These are phyloP conservation scores for Adelphocoris suturalis DNA, from an alignment of 2,888 invertebrate species.

Conservation along the genomic window DNA sequence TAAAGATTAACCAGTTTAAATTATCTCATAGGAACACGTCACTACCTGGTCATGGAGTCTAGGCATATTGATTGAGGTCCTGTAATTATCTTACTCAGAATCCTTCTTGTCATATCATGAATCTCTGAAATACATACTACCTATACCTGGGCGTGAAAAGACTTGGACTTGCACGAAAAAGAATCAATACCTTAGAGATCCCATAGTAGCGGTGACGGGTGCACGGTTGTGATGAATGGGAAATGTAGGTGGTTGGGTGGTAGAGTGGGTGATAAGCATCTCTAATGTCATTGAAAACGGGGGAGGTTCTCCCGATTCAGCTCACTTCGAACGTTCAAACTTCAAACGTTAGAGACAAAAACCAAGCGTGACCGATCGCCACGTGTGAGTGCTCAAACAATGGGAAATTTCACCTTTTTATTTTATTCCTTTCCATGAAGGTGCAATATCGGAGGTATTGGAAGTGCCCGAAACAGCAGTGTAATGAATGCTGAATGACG, in stretches of 20 bases:
- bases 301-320: not conserved
- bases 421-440: no score
- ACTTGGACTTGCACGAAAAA: not conserved
- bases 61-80: no score
- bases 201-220: not conserved
- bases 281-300: constrained; percentile 42
- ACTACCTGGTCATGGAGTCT: no score
- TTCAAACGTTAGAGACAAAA: not conserved
- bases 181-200: constrained; percentile 28
- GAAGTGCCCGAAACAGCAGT: no score
- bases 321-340: not conserved
- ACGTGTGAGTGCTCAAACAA: not conserved
- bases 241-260: not conserved
- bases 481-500: no score
- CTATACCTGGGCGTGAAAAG: not conserved
- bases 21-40: no score
- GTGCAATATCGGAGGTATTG: no score
- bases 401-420: no score
- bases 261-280: constrained; percentile 4
- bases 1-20: no score
- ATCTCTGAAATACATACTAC: no score
- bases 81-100: no score
- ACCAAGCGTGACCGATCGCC: not conserved
- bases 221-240: not conserved
- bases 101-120: no score